Conservation (phyloP, 2,888 invertebrate species). For the Tromatobia lineatoria region DNA sequence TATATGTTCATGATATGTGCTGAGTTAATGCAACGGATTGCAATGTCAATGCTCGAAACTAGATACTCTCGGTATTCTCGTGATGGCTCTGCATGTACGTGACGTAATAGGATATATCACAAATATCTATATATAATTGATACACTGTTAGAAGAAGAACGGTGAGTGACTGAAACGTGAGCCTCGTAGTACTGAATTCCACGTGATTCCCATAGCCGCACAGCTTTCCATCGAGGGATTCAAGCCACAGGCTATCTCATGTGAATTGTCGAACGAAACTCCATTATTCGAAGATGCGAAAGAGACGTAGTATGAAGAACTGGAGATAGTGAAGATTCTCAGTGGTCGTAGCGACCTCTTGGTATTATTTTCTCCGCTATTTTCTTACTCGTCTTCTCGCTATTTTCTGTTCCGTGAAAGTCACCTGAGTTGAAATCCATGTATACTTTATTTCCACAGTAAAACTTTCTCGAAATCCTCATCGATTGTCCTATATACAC, state of each 20-base stretch:
- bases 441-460: not conserved
- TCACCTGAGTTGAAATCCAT: not conserved
- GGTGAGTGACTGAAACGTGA: constrained; percentile 2
- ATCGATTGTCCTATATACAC: not conserved
- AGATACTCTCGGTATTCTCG: not conserved
- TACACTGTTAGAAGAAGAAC: not conserved
- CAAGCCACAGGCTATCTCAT: constrained; percentile 44
- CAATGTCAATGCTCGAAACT: not conserved
- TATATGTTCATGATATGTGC: not conserved
- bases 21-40: not conserved
- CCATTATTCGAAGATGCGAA: constrained; percentile 58
- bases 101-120: constrained; percentile 6
- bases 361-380: not conserved
- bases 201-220: constrained; percentile 52
- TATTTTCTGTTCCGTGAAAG: not conserved
- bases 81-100: not conserved
- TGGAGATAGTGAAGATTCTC: constrained; percentile 25
- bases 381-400: no score
- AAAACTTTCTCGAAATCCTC: not conserved
- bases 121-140: not conserved
- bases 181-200: not conserved
- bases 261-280: constrained; percentile 61
- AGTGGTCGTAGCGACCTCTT: not conserved
- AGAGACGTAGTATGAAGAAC: constrained; percentile 20
- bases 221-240: constrained; percentile 62